phyloP scores from a whole-genome alignment of 1,140 invertebrate genomes.

The Apis florea region DNA sequence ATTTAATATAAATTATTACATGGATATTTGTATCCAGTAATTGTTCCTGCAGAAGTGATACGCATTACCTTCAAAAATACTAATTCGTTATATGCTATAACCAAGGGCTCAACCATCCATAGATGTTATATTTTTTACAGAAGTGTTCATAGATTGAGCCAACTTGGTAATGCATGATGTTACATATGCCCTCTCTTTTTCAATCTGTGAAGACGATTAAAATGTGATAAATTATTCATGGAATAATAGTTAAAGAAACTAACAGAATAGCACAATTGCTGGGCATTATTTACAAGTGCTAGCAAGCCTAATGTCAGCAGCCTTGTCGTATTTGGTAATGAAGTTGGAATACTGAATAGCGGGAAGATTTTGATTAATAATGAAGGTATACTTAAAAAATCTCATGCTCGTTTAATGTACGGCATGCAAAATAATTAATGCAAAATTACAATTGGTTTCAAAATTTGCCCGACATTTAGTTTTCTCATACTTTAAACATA shows the following conservation, averaged over 20 bases:
- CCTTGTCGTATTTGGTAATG: slow-evolving; percentile 72
- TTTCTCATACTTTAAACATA: slow-evolving; percentile 73
- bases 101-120: slow-evolving; percentile 77
- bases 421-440: slow-evolving; percentile 45
- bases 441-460: slow-evolving; percentile 43
- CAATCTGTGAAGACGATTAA: slow-evolving; percentile 79
- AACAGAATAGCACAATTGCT: slow-evolving; percentile 80
- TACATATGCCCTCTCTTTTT: slow-evolving; percentile 75
- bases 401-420: slow-evolving; percentile 41
- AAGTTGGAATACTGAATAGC: slow-evolving; percentile 64
- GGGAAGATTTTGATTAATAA: slow-evolving; percentile 55
- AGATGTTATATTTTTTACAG: slow-evolving; percentile 80
- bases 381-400: slow-evolving; percentile 18
- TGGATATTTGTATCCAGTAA: slow-evolving; percentile 45
- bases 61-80: slow-evolving; percentile 55
- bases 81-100: slow-evolving; percentile 67
- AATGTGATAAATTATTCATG: slow-evolving; percentile 80
- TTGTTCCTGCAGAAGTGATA: slow-evolving; percentile 66
- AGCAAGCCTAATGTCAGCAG: slow-evolving; percentile 77
- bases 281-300: slow-evolving; percentile 80
- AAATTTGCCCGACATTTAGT: slow-evolving; percentile 72
- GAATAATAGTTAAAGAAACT: slow-evolving; percentile 77
- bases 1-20: slow-evolving; percentile 40
- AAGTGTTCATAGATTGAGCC: slow-evolving; percentile 79
- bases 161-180: slow-evolving; percentile 72